These are phyloP conservation scores for Glareola pratincola DNA, from an alignment of 2,113 vertebrate species.

Conservation along the genomic window DNA sequence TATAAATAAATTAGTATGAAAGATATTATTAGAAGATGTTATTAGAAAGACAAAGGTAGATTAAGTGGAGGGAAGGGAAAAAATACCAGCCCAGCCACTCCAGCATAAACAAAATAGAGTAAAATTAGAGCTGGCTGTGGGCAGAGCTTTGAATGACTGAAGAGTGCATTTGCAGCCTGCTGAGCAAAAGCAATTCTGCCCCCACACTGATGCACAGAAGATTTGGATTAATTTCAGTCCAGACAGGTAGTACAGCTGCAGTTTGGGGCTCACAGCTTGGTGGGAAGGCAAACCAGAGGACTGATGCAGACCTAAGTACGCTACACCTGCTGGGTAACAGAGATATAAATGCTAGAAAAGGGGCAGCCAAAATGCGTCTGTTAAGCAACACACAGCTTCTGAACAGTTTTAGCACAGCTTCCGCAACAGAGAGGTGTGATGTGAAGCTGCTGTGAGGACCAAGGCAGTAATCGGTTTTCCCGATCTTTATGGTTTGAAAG, in stretches of 20 bases:
- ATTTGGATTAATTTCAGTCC: slow-evolving; percentile 16
- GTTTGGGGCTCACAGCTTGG: background rate
- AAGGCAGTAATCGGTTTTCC: slow-evolving; percentile 1
- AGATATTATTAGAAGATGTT: background rate
- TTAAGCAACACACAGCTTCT: background rate
- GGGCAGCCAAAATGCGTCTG: background rate
- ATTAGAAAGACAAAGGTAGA: slow-evolving; percentile 28
- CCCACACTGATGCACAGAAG: slow-evolving; percentile 13
- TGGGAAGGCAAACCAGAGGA: background rate
- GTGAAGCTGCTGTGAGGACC: slow-evolving; percentile 6
- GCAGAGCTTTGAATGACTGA: slow-evolving; percentile 47
- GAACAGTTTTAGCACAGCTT: slow-evolving; percentile 26
- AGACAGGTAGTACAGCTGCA: slow-evolving; percentile 1
- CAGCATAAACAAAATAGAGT: slow-evolving; percentile 39
- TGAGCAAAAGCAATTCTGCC: background rate
- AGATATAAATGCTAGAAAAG: background rate
- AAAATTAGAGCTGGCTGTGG: slow-evolving; percentile 40
- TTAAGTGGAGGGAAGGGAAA: background rate
- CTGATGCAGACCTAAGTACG: background rate
- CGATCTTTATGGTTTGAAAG: background rate
- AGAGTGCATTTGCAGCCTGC: slow-evolving; percentile 31
- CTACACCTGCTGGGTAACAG: slow-evolving; percentile 27
- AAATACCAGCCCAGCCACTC: background rate
- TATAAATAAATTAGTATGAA: slow-evolving; percentile 5
- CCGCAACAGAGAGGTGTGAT: background rate